Percentiles rank a stretch among this genome's conserved stretches.
Evolutionary conservation across 2,797 vertebrate genomes (phyloP).

Genomic region (Huso huso): DNA sequence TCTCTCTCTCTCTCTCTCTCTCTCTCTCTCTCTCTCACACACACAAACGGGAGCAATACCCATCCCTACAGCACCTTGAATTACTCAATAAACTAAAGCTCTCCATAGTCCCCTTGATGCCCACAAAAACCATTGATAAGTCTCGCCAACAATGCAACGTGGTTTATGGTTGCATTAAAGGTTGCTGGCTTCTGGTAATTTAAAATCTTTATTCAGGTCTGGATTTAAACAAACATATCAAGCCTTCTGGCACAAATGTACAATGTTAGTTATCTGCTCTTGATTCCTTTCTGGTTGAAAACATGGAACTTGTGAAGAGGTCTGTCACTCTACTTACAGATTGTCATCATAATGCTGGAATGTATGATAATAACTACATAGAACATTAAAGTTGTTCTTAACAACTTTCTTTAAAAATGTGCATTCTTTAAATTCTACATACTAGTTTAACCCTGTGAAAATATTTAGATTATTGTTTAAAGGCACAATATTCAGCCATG

Average conservation of each 20-base stretch:
- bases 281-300: slow-evolving; percentile 15
- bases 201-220: too few species aligned
- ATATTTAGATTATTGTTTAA: slow-evolving; percentile 45
- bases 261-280: not conserved
- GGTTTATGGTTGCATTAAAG: not conserved
- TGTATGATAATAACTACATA: slow-evolving; percentile 36
- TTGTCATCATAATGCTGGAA: slow-evolving; percentile 47
- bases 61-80: not conserved
- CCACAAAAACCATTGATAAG: slow-evolving; percentile 15
- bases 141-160: not conserved
- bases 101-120: slow-evolving; percentile 4
- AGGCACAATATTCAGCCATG: slow-evolving; percentile 62
- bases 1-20: too few species aligned
- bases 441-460: slow-evolving; percentile 49
- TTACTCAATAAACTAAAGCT: not conserved
- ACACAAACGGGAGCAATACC: not conserved
- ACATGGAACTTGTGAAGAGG: slow-evolving; percentile 15
- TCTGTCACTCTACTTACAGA: slow-evolving; percentile 36
- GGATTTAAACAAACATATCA: too few species aligned
- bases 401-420: slow-evolving; percentile 15
- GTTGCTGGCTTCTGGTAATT: too few species aligned
- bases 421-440: slow-evolving; percentile 34
- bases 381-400: slow-evolving; percentile 23
- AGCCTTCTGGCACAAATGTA: too few species aligned
- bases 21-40: not conserved